Evolutionary conservation across 64 coral and sea anemone genomes (phyloP).

Genomic region (Platygyra sinensis): DNA sequence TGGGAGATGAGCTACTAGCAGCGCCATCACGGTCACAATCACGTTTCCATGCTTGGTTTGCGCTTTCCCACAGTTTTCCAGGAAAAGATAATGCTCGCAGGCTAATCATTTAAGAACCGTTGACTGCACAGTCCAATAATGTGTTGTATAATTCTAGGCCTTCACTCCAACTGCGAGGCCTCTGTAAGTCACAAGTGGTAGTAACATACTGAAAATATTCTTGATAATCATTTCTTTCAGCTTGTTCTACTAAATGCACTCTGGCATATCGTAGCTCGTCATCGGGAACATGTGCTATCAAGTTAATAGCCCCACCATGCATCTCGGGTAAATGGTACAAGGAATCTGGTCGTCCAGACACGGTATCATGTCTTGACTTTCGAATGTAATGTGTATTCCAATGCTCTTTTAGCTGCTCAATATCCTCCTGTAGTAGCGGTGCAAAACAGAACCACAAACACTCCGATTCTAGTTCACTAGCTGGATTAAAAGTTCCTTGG

Average conservation of each 20-base stretch:
- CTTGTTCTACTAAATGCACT: constrained; percentile 4
- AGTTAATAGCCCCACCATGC: constrained; percentile 34
- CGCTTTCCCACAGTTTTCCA: too few relatives aligned
- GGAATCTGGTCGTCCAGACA: constrained; percentile 34
- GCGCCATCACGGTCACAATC: too few relatives aligned
- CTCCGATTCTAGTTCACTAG: too few relatives aligned
- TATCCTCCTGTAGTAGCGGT: constrained; percentile 15
- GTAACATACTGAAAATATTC: constrained; percentile 46
- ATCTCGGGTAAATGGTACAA: constrained; percentile 33
- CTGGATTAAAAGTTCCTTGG: constrained; percentile 24
- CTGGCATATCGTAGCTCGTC: constrained; percentile 18
- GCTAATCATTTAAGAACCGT: too few relatives aligned
- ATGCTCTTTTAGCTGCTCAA: constrained; percentile 7
- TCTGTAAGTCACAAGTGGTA: constrained; percentile 12
- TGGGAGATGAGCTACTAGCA: too few relatives aligned
- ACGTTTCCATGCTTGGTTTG: too few relatives aligned
- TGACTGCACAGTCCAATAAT: not conserved
- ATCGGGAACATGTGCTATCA: not conserved
- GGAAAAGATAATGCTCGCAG: too few relatives aligned
- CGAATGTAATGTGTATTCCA: constrained; percentile 21
- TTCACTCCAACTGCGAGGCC: not conserved
- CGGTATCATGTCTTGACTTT: constrained; percentile 38
- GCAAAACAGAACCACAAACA: constrained; percentile 42
- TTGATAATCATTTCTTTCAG: constrained; percentile 22
- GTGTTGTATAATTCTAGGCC: not conserved